Conservation (phyloP, 2,113 vertebrate genomes). For the Caranx ignobilis region DNA sequence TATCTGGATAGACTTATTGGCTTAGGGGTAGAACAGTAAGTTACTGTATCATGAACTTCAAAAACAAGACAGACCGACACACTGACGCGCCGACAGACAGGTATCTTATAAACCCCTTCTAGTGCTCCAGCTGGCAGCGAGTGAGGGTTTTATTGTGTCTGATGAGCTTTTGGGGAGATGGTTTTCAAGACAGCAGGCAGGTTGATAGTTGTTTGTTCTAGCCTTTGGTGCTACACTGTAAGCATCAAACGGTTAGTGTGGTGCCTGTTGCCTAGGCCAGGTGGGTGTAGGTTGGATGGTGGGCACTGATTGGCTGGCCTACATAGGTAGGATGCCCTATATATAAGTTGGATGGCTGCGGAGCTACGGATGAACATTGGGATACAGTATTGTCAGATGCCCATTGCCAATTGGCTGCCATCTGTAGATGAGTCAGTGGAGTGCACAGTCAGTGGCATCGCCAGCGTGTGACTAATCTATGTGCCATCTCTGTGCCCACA, state of each 20-base stretch:
- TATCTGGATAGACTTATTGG: constrained; percentile 60
- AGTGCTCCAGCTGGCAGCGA: constrained; percentile 55
- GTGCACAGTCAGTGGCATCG: constrained; percentile 53
- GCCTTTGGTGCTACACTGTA: constrained; percentile 54
- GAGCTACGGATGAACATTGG: constrained; percentile 46
- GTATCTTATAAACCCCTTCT: constrained; percentile 49
- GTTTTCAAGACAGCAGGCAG: constrained; percentile 61
- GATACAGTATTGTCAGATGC: constrained; percentile 66
- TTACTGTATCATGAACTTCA: constrained; percentile 54
- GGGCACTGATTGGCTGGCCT: constrained; percentile 66
- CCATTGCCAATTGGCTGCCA: constrained; percentile 79
- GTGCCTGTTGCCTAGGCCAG: constrained; percentile 47
- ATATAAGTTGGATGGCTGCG: constrained; percentile 65
- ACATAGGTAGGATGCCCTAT: constrained; percentile 72
- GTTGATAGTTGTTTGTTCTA: constrained; percentile 66
- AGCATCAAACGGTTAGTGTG: constrained; percentile 52
- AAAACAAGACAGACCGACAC: constrained; percentile 52
- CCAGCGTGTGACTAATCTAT: constrained; percentile 77
- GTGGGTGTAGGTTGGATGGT: constrained; percentile 41
- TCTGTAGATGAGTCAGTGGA: constrained; percentile 78
- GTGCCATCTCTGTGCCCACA: constrained; percentile 79
- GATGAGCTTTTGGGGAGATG: constrained; percentile 48
- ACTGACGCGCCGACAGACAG: constrained; percentile 39
- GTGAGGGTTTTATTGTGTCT: constrained; percentile 50
- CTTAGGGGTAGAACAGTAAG: constrained; percentile 51